Evolutionary conservation across 2,888 invertebrate species (phyloP), one percentile per base, ranked within the genome.

Genomic region (Linyphia triangularis): DNA sequence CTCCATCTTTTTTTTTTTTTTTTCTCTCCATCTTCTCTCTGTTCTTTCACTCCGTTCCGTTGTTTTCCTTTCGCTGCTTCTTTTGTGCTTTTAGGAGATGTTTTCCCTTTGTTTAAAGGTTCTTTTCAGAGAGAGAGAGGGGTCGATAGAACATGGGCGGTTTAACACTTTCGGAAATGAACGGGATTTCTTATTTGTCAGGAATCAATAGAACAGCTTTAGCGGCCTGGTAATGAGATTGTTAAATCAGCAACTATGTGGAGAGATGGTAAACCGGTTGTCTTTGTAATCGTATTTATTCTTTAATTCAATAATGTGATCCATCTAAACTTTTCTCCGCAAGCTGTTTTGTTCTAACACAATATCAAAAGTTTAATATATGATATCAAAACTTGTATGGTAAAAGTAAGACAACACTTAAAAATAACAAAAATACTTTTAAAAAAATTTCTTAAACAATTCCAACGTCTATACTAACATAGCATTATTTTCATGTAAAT

Each of bases 1-100:
- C 69, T 82, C 75, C 61, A 67, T 43, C 40, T 75, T 88, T 78
- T 67, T 78, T 61, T 70, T 1, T 24, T 9, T 37, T 24, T n/a
- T 70, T 65, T 78, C 24, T 5, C 22, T 59, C 22, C 63, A 13
- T 26, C 26, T 67, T 65, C 51, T 72, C 51, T 30, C 30, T 61
- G 61, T 22, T 70, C 51, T 57, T 22, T 63, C 22, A 19, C 24
- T 33, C 33, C 33, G 5, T 24, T 69, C 30, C 22, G 30, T 69
- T 19, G 22, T 22, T 22, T 69, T 26, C 37, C 57, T 37, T 51
- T 61, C 57, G 19, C 40, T 37, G 19, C 30, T 65, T 75, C 37
- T 40, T 40, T 79, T 79, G 73, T 83, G 72, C 57, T 78, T 28
- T 73, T 63, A 16, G 43, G 6, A 16, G 33, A 43, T 37, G 28